Percentiles rank a stretch among this genome's conserved stretches.
Conservation (phyloP, 2,888 invertebrate species). For the Stenodera caucasica region DNA sequence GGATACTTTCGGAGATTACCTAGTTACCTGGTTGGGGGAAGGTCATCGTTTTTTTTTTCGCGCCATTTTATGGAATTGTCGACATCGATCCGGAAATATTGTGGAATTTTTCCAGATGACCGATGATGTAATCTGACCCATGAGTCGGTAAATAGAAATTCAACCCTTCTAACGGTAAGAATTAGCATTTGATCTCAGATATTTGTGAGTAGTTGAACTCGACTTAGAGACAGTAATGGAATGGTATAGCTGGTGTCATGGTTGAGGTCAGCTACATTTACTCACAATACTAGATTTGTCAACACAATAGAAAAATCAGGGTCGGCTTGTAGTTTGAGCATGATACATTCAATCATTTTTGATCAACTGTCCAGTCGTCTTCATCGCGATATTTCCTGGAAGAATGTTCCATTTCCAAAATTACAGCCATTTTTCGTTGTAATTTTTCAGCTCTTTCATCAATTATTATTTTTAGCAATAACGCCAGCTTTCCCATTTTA, state of each 20-base stretch:
- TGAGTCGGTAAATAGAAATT: too few species aligned
- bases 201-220: background rate
- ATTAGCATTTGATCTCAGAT: background rate
- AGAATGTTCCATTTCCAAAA: too few species aligned
- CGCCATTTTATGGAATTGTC: background rate
- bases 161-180: background rate
- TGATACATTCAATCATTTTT: too few species aligned
- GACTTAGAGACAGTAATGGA: background rate
- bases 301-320: background rate
- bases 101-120: background rate
- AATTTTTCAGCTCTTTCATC: too few species aligned
- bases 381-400: too few species aligned
- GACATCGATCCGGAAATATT: background rate
- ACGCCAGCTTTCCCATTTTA: too few species aligned
- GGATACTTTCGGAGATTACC: background rate
- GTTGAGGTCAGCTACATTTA: conserved; percentile 3
- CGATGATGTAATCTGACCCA: background rate
- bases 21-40: too few species aligned
- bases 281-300: background rate
- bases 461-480: too few species aligned
- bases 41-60: background rate
- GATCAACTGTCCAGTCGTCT: too few species aligned
- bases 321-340: too few species aligned
- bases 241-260: conserved; percentile 1
- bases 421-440: too few species aligned